Evolutionary conservation across 2,113 vertebrate genomes (phyloP).

Genomic region (Pteruthius melanotis): DNA sequence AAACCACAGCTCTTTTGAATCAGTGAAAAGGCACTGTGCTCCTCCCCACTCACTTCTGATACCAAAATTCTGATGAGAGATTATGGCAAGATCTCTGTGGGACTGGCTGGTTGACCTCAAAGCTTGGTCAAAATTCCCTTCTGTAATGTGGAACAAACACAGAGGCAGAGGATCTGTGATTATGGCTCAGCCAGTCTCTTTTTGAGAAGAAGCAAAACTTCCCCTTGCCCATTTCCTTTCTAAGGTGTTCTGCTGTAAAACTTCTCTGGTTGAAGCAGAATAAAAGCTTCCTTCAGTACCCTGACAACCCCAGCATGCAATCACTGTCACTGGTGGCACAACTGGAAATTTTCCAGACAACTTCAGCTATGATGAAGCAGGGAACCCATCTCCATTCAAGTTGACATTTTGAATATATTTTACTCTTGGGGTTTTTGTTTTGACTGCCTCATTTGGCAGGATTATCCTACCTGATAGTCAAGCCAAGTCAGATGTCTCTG

Average conservation of each 20-base stretch:
- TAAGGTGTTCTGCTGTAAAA: neutral
- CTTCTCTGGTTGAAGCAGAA: neutral
- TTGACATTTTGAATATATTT: neutral
- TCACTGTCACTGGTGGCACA: neutral
- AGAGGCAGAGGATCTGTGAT: neutral
- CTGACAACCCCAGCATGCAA: neutral
- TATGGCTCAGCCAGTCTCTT: neutral
- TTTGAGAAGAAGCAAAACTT: neutral
- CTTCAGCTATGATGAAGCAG: neutral
- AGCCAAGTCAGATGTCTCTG: neutral
- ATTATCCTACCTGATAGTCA: neutral
- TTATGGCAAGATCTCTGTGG: neutral
- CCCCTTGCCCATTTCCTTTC: neutral
- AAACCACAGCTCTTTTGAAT: neutral
- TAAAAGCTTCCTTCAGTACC: neutral
- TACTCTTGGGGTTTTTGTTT: neutral
- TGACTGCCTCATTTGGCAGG: neutral
- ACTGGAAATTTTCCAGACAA: neutral
- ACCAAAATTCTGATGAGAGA: neutral
- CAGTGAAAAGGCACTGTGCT: neutral
- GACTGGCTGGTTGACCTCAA: neutral
- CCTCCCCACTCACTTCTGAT: neutral
- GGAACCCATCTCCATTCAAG: neutral
- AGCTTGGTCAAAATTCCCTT: neutral
- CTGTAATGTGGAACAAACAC: neutral